These are phyloP conservation scores for Sinohyriopsis cumingii DNA, from an alignment of 2,888 invertebrate species.

Conservation along the genomic window DNA sequence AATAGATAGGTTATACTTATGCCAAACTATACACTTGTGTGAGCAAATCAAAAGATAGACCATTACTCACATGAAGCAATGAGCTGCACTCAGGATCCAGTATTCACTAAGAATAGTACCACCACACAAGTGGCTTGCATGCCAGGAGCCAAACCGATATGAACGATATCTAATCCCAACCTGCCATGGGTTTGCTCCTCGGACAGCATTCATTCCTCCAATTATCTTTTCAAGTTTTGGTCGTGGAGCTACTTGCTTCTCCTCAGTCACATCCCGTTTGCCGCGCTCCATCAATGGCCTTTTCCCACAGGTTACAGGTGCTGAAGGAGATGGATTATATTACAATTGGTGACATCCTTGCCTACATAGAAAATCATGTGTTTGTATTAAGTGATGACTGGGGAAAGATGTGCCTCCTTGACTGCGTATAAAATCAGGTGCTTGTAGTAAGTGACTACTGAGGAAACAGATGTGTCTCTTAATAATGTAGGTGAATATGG, in stretches of 20 bases:
- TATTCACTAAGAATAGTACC: conserved; percentile 60
- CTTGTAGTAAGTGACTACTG: no score
- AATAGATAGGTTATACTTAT: no score
- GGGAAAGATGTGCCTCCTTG: no score
- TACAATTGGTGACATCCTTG: background rate
- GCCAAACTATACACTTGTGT: no score
- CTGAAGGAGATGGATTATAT: background rate
- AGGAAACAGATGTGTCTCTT: no score
- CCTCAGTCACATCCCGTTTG: no score
- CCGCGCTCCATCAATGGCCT: conserved; percentile 40
- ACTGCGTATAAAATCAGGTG: no score
- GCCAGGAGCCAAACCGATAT: conserved; percentile 9
- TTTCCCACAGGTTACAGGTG: conserved; percentile 21
- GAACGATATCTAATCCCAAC: no score
- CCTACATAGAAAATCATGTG: no score
- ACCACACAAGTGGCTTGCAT: conserved; percentile 58
- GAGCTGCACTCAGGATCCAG: conserved; percentile 69
- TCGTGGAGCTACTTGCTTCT: conserved; percentile 21
- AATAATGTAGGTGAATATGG: no score
- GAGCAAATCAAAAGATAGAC: no score
- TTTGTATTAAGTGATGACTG: no score
- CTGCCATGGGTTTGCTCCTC: conserved; percentile 67
- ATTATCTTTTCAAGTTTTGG: conserved; percentile 49
- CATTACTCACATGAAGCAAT: conserved; percentile 57
- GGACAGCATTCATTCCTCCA: conserved; percentile 54